Evolutionary conservation across 2,797 vertebrate genomes (phyloP), one percentile per base, ranked within the genome.

Genomic region (Myiothlypis chrysogaster): DNA sequence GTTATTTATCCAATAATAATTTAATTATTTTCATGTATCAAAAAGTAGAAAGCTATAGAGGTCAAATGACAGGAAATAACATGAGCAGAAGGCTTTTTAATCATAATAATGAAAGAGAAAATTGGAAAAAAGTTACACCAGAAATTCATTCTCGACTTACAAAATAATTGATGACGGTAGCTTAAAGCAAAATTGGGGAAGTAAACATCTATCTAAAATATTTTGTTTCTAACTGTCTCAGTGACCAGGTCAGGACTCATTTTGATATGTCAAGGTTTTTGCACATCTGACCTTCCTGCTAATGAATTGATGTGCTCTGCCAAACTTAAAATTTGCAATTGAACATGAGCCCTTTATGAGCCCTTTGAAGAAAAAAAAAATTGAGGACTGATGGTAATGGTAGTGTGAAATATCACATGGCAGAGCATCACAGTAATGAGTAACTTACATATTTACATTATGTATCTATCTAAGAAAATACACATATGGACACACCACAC

Each of bases 1-100:
- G 79, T 84, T 91, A 88, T 86, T 96, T 95, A 88, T 78, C 63
- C 61, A 93, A 61, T 61, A 79, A 81, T 84, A 55, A 83, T 60
- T 73, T 89, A 94, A 94, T 95, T 94, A 92, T 93, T 93, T 95
- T 84, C 37, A 87, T 53, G 56, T 94, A 93, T 59, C 63, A 92
- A 64, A 64, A 83, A 89, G 35, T 1, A 87, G 43, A 76, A 77
- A 60, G 60, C 17, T 82, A 80, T 11, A 63, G 69, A 93, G 61
- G 69, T 94, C 85, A 96, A 93, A 78, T 81, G 75, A 88, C 30
- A 94, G 83, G 93, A 94, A 83, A 88, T 59, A 87, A 79, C 39
- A 81, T 1, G 19, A 94, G 61, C 61, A 44, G 84, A 84, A 90
- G 35, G 61, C 55, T 81, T 92, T 95, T 95, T 53, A 94, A 90